Evolutionary conservation across 2,797 vertebrate genomes (phyloP).

Genomic region (Brotula barbata): DNA sequence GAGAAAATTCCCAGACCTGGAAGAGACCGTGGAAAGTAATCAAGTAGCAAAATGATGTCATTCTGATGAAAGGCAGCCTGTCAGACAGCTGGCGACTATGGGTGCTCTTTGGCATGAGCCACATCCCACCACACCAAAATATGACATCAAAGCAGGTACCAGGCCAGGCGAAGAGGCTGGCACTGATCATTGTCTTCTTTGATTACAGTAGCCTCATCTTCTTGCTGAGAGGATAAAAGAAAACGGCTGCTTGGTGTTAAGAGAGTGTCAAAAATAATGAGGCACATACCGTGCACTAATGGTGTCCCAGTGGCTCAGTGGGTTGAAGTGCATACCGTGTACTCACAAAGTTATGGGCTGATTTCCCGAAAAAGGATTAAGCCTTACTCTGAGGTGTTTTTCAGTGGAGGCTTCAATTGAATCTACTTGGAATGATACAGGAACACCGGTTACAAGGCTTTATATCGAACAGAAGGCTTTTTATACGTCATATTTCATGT

Average conservation of each 20-base stretch:
- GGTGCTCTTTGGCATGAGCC: constrained; percentile 67
- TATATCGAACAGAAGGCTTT: too few species aligned
- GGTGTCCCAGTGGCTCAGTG: constrained; percentile 46
- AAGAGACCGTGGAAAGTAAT: constrained; percentile 78
- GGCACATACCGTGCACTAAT: constrained; percentile 42
- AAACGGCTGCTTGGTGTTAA: constrained; percentile 66
- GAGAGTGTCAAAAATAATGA: constrained; percentile 69
- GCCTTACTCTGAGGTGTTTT: constrained; percentile 12
- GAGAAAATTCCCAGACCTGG: constrained; percentile 72
- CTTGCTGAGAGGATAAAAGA: constrained; percentile 60
- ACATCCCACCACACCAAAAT: constrained; percentile 65
- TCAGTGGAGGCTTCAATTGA: constrained; percentile 9
- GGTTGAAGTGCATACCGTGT: constrained; percentile 32
- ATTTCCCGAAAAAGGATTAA: constrained; percentile 34
- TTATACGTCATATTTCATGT: too few species aligned
- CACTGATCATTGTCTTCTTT: constrained; percentile 72
- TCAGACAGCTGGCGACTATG: constrained; percentile 74
- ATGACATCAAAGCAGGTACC: constrained; percentile 77
- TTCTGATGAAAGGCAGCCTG: constrained; percentile 76
- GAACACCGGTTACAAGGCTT: background rate
- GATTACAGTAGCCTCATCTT: constrained; percentile 72
- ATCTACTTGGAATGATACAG: background rate
- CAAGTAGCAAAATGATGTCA: constrained; percentile 79
- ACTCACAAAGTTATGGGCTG: constrained; percentile 31
- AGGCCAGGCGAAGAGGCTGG: constrained; percentile 68